These are phyloP conservation scores for Ambastaia sidthimunki DNA, from an alignment of 2,797 vertebrate species.

Conservation along the genomic window DNA sequence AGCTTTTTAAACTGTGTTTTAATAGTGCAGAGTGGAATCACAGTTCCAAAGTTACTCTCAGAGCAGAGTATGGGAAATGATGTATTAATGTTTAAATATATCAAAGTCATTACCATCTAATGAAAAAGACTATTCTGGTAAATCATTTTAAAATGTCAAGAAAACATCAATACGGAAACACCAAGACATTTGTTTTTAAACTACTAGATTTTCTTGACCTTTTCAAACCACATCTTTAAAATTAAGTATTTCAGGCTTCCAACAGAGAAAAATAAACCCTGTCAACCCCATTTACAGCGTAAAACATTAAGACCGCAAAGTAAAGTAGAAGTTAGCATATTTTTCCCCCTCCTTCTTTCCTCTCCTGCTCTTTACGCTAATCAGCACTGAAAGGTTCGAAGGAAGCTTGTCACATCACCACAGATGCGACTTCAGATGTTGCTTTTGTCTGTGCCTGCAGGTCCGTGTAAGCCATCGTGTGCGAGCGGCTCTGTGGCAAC, in stretches of 20 bases:
- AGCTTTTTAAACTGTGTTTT: too few species aligned
- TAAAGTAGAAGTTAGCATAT: neutral
- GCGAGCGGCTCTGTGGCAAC: constrained; percentile 45
- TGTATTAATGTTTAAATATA: neutral
- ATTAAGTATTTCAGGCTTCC: neutral
- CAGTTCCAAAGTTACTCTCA: neutral
- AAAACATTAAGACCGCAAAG: neutral
- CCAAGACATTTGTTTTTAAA: neutral
- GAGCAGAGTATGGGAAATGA: neutral
- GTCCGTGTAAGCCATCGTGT: constrained; percentile 22
- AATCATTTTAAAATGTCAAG: neutral
- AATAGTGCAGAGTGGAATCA: too few species aligned
- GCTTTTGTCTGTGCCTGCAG: constrained; percentile 24
- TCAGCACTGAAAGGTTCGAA: constrained; percentile 26
- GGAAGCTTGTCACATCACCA: constrained; percentile 32
- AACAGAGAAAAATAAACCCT: neutral
- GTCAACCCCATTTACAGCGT: neutral
- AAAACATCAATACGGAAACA: neutral
- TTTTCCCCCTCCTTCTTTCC: neutral
- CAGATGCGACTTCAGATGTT: constrained; percentile 13
- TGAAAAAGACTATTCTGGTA: neutral
- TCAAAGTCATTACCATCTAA: neutral
- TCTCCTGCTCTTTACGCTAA: constrained; percentile 4
- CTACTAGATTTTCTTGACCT: neutral
- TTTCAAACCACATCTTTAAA: neutral